Evolutionary conservation across 2,888 invertebrate species (phyloP), one percentile per base, ranked within the genome.

Genomic region (Rhabditoides inermis): DNA sequence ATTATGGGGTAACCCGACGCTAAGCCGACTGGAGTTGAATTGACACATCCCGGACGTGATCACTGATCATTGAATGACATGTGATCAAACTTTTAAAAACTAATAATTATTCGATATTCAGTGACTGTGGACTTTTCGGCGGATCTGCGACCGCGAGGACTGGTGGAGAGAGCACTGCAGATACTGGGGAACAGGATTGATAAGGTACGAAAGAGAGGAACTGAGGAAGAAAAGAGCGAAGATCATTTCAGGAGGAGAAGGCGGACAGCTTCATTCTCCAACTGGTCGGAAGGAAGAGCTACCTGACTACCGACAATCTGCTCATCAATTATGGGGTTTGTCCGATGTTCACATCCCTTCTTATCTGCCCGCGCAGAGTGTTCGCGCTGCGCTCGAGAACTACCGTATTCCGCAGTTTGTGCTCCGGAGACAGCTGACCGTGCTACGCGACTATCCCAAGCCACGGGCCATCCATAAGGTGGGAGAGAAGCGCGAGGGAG

Each of bases 321-420:
- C 49, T 72, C 12, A 54, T 61, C 27, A 58, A 54, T 41, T 70
- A 62, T 56, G 55, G 56, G 48, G 69, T 69, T 4, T 41, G 53
- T 25, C 3, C 37, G 12, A 22, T 10, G 3, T 7, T 52, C 6
- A 1, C 20, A 12, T 32, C 32, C 26, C 12, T 44, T 44, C 5
- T 20, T 15, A 44, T 27, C 32, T 6, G 18, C 22, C 12, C 20
- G 15, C 20, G 23, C 48, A 72, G 67, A 63, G 69, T 32, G 64
- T 74, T 36, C 65, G 73, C 23, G 62, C 68, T 0, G 58, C 61
- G 22, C 55, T 74, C 27, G 69, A 70, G 50, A 72, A 69, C 57
- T 73, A 72, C 49, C 59, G 63, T 20, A 58, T 49, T 23, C 73
- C 74, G 3, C 55, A 53, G 7, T 62, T 74, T 36, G 59, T 74